Base-by-base conservation (phyloP, 2,888 invertebrate genomes). In the Oxytorus armatus region DNA sequence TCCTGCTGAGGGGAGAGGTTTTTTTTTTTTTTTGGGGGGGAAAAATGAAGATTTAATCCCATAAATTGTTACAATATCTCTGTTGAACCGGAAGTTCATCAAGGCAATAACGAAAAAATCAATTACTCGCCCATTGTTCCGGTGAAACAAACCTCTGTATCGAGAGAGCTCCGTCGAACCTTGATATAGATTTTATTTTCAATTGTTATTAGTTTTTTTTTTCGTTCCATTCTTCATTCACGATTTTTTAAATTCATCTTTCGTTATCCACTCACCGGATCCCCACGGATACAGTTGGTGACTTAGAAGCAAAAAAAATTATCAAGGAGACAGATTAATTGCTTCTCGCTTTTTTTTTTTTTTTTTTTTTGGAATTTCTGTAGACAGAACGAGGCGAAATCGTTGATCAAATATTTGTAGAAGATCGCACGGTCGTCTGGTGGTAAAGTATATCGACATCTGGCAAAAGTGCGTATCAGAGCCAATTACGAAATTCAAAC, bases 41-140 rank as follows among this genome's bases (percentile, higher is more conserved):
- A 70, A 25, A 21, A 70, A 23, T 11, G 18, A 21, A 36, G 18
- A 3, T 3, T 39, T 11, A 55, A 33, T 55, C 10, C 10, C 3
- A 36, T 16, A 10, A 8, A 5, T 16, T 11, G 10, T 11, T n/a
- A 49, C 65, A 42, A 53, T 59, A 68, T 42, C 42, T 14, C 23
- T n/a, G 16, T 29, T 33, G 14, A 23, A 59, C 44, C 44, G 65
- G 65, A 75, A 70, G 59, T 66, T 59, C 59, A 8, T 36, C 65
- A 49, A 25, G 36, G 44, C 79, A 79, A 75, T 66, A 65, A 70
- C 44, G 3, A 59, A 75, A 75, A 59, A 70, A 74, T 79, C 69
- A 69, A 79, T 79, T 70, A 69, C 57, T 25, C 42, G 8, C 39
- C 63, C 14, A 75, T 75, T 79, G 75, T 79, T 70, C 59, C 79